Conservation (phyloP, 2,888 invertebrate genomes). For the Dusona sp. region DNA sequence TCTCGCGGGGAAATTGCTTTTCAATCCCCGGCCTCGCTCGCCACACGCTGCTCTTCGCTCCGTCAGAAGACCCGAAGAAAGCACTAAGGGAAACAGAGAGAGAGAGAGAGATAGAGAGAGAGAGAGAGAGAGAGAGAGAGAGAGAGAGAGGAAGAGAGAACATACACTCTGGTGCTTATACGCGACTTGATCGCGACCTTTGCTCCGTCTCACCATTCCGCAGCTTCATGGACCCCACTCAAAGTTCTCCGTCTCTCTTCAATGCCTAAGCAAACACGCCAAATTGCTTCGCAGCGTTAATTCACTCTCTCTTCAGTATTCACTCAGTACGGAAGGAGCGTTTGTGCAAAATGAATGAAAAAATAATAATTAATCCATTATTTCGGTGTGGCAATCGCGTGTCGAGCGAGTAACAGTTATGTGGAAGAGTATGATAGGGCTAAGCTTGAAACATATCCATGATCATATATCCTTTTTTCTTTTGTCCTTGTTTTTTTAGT, state of each 20-base stretch:
- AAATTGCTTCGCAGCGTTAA: slow-evolving; percentile 61
- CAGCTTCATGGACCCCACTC: slow-evolving; percentile 57
- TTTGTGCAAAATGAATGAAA: not conserved
- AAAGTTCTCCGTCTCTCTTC: slow-evolving; percentile 35
- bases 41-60: slow-evolving; percentile 69
- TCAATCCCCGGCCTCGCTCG: slow-evolving; percentile 81
- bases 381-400: slow-evolving; percentile 5
- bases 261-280: slow-evolving; percentile 41
- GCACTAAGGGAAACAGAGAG: slow-evolving; percentile 4
- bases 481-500: slow-evolving; percentile 12
- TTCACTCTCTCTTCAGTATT: slow-evolving; percentile 54
- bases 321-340: slow-evolving; percentile 1
- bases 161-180: slow-evolving; percentile 24
- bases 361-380: slow-evolving; percentile 17
- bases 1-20: slow-evolving; percentile 84
- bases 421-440: slow-evolving; percentile 18
- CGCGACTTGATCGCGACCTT: slow-evolving; percentile 57
- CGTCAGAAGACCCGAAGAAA: slow-evolving; percentile 51
- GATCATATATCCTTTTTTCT: slow-evolving; percentile 5
- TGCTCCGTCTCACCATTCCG: slow-evolving; percentile 37
- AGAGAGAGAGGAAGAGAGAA: not conserved
- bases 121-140: slow-evolving; percentile 11
- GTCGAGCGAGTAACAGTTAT: slow-evolving; percentile 1
- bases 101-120: slow-evolving; percentile 4
- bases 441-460: slow-evolving; percentile 21